Conservation (phyloP, 64 coral and sea anemone species). For the Montipora efflorescens region DNA sequence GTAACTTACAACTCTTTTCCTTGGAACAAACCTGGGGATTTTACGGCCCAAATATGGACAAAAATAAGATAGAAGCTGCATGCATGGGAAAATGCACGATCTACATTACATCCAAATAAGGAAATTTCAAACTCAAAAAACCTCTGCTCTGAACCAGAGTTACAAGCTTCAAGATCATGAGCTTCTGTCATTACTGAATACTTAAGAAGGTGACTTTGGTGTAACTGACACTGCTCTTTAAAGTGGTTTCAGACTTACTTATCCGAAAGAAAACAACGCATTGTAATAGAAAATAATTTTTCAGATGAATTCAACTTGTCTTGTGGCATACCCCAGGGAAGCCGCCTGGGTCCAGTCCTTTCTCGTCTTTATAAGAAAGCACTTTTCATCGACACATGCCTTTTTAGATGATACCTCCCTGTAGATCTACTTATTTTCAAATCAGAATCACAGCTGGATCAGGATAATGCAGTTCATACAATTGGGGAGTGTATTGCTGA, state of each 20-base stretch:
- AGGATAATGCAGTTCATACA: too few species aligned
- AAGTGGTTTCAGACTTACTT: constrained; percentile 30
- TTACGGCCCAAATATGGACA: too few species aligned
- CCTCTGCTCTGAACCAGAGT: too few species aligned
- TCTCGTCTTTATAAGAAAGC: neutral
- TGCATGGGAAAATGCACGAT: too few species aligned
- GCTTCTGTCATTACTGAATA: neutral
- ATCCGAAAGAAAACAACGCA: neutral
- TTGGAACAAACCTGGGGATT: too few species aligned
- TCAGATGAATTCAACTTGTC: constrained; percentile 6
- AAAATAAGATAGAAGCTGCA: too few species aligned
- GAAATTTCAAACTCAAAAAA: too few species aligned
- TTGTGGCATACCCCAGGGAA: neutral
- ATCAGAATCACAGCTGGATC: too few species aligned
- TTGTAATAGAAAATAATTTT: neutral
- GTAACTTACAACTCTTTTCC: too few species aligned
- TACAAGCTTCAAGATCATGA: too few species aligned
- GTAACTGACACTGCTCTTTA: constrained; percentile 10
- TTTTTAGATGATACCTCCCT: constrained; percentile 5
- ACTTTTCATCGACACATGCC: neutral
- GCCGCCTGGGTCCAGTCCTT: constrained; percentile 19
- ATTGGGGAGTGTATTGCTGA: too few species aligned
- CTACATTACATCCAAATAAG: too few species aligned
- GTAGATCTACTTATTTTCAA: constrained; percentile 13
- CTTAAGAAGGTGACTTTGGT: neutral